These are phyloP conservation scores for Centrocercus urophasianus DNA, from an alignment of 2,113 vertebrate species.

Conservation along the genomic window DNA sequence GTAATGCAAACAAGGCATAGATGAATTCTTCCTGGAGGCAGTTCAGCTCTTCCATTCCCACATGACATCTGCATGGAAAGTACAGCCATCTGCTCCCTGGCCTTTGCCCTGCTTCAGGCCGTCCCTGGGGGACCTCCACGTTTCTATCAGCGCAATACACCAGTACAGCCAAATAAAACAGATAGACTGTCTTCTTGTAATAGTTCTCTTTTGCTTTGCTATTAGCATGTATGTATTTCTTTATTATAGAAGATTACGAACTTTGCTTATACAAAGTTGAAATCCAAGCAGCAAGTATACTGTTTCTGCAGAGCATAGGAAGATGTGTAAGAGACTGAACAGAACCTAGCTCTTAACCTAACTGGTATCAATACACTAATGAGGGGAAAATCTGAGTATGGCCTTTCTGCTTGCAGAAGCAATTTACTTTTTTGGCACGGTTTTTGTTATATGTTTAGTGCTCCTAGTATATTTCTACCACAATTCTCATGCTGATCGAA, in stretches of 20 bases:
- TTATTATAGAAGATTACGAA: neutral
- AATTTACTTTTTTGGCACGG: neutral
- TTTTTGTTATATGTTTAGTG: rapidly evolving
- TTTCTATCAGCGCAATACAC: neutral
- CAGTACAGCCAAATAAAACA: neutral
- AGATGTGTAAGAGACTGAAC: neutral
- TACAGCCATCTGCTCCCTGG: constrained; percentile 19
- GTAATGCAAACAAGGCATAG: neutral
- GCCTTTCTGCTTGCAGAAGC: neutral
- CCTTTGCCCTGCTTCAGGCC: neutral
- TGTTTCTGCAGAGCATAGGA: rapidly evolving
- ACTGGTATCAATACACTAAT: neutral
- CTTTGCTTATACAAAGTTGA: neutral
- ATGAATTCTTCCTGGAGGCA: constrained; percentile 33
- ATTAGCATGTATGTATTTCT: neutral
- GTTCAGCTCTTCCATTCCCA: constrained; percentile 24
- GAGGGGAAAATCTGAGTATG: neutral
- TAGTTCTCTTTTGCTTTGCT: neutral
- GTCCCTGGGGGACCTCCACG: neutral
- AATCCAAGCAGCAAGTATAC: neutral
- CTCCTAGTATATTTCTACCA: neutral
- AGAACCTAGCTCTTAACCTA: neutral
- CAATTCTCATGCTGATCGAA: neutral
- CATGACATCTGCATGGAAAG: constrained; percentile 21
- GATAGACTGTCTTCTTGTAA: neutral